These are phyloP conservation scores for Scomber scombrus DNA, from an alignment of 2,113 vertebrate genomes.

Conservation along the genomic window DNA sequence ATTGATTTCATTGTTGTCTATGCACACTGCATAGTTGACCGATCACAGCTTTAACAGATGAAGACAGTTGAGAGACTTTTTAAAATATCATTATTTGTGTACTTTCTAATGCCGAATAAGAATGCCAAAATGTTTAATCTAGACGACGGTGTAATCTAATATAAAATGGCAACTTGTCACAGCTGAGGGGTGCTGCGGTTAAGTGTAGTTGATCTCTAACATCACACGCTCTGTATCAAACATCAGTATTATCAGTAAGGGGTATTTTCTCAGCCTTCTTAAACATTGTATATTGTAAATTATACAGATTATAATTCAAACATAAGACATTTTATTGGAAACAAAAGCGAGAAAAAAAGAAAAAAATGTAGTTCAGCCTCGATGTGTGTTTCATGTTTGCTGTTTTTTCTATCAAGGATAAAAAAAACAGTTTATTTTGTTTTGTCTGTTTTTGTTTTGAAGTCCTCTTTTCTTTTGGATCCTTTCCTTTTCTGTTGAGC, in stretches of 20 bases:
- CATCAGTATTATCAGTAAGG: conserved; percentile 94
- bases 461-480: conserved; percentile 50
- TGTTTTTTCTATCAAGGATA: conserved; percentile 85
- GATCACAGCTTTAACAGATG: conserved; percentile 61
- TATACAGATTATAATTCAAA: conserved; percentile 98
- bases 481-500: conserved; percentile 87
- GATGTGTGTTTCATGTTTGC: conserved; percentile 95
- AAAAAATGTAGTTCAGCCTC: conserved; percentile 91
- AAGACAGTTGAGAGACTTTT: conserved; percentile 27
- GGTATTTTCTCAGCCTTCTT: conserved; percentile 97
- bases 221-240: conserved; percentile 91
- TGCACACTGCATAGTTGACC: conserved; percentile 10
- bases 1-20: conserved; percentile 9
- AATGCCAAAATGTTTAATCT: conserved; percentile 87
- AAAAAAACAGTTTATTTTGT: conserved; percentile 65
- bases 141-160: conserved; percentile 90
- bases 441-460: conserved; percentile 50
- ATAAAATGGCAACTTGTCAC: conserved; percentile 89
- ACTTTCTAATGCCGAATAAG: conserved; percentile 85
- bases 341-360: conserved; percentile 82
- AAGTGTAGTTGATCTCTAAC: conserved; percentile 89
- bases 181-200: conserved; percentile 88
- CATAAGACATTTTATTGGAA: conserved; percentile 88
- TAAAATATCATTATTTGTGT: conserved; percentile 37
- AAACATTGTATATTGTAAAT: conserved; percentile 99